These are phyloP conservation scores for Dysidea cf. avara DNA, from an alignment of 37 sponge, comb jelly and placozoan genomes.

Conservation along the genomic window DNA sequence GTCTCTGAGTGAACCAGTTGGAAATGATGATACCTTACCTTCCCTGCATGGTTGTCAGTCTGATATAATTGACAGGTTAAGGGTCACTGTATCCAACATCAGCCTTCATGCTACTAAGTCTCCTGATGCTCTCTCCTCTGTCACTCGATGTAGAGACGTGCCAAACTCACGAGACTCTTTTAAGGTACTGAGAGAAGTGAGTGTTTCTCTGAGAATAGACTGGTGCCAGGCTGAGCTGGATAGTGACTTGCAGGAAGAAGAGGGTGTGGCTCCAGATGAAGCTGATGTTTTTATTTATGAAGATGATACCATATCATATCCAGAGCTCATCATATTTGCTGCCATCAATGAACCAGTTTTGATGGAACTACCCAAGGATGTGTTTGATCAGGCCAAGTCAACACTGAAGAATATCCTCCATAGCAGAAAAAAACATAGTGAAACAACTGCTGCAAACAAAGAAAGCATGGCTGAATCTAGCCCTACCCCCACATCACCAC, in stretches of 20 bases:
- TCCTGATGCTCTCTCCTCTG: slow-evolving; percentile 28
- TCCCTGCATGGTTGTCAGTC: no score
- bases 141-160: background rate
- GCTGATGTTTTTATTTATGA: slow-evolving; percentile 9
- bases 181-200: slow-evolving; percentile 58
- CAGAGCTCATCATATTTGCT: slow-evolving; percentile 25
- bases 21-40: no score
- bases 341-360: slow-evolving; percentile 30
- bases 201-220: slow-evolving; percentile 33
- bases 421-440: background rate
- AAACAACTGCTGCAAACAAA: no score
- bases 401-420: slow-evolving; percentile 43
- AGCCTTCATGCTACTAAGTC: slow-evolving; percentile 58
- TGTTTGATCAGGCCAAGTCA: slow-evolving; percentile 65
- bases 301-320: background rate
- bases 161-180: slow-evolving; percentile 9
- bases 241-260: background rate
- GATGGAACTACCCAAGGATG: slow-evolving; percentile 53
- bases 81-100: slow-evolving; percentile 27
- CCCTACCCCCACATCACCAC: background rate
- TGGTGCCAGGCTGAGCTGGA: slow-evolving; percentile 10
- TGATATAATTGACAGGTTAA: slow-evolving; percentile 20
- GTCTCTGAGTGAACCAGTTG: no score
- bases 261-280: background rate
- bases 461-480: background rate